Evolutionary conservation across 2,888 invertebrate species (phyloP).

Genomic region (Eurois occulta): DNA sequence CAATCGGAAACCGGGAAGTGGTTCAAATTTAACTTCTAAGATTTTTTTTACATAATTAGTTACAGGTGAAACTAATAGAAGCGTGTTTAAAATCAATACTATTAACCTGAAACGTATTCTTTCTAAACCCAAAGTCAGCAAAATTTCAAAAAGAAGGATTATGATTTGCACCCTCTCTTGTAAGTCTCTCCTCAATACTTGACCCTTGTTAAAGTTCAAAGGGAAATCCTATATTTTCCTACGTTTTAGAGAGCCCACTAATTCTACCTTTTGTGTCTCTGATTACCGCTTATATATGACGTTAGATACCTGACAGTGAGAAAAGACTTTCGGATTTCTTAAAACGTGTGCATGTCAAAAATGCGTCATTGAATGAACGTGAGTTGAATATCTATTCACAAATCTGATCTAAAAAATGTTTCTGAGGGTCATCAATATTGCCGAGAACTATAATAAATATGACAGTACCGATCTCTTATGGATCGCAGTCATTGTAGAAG

Average conservation of each 20-base stretch:
- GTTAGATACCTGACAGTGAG: conserved; percentile 31
- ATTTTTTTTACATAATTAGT: too few species aligned
- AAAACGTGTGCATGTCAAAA: background rate
- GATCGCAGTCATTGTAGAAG: background rate
- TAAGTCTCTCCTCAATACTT: conserved; percentile 69
- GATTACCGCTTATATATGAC: conserved; percentile 71
- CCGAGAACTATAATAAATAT: background rate
- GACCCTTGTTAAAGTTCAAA: conserved; percentile 80
- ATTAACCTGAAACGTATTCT: background rate
- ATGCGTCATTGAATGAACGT: background rate
- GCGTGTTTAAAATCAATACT: background rate
- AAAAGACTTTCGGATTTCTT: background rate
- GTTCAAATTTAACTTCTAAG: too few species aligned
- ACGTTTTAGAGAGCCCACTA: conserved; percentile 72
- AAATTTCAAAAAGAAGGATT: conserved; percentile 44
- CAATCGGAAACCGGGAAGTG: too few species aligned
- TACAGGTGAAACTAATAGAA: background rate
- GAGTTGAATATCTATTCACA: background rate
- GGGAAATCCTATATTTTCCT: conserved; percentile 72
- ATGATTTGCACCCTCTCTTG: conserved; percentile 71
- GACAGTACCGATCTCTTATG: background rate
- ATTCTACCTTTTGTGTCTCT: conserved; percentile 69
- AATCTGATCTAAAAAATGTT: background rate
- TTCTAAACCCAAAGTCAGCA: background rate
- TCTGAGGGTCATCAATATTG: background rate